phyloP scores from a whole-genome alignment of 2,113 vertebrate species.

The Plecotus auritus region DNA sequence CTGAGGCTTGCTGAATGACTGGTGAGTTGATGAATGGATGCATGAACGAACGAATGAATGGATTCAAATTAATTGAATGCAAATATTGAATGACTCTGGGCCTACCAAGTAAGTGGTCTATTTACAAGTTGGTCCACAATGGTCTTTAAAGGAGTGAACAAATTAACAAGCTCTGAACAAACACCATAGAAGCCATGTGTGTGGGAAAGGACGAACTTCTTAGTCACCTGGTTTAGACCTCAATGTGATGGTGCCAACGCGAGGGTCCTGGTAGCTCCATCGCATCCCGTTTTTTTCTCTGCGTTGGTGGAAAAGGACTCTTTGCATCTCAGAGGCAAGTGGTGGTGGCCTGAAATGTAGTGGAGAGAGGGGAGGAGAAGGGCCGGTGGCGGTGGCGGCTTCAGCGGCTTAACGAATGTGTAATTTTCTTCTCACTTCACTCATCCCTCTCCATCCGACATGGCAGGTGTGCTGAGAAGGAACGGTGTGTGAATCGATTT shows the following conservation, averaged over 20 bases:
- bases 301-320: background rate
- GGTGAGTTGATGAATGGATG: background rate
- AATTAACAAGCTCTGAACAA: background rate
- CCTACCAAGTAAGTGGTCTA: background rate
- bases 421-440: slow-evolving; percentile 79
- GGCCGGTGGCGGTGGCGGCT: background rate
- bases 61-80: background rate
- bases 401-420: slow-evolving; percentile 68
- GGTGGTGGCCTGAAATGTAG: background rate
- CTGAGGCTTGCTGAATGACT: background rate
- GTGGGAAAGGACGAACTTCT: background rate
- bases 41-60: background rate
- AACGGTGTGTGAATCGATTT: slow-evolving; percentile 79
- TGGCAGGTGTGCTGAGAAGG: slow-evolving; percentile 81
- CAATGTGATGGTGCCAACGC: background rate
- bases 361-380: slow-evolving; percentile 8
- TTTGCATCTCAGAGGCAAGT: background rate
- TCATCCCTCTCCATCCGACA: slow-evolving; percentile 72
- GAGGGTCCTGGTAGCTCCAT: background rate
- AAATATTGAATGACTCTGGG: background rate
- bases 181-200: background rate
- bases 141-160: slow-evolving; percentile 18
- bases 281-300: background rate
- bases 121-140: background rate
- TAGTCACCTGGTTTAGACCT: background rate